Evolutionary conservation across 1,140 invertebrate genomes (phyloP).

Genomic region (Papilio polyxenes): DNA sequence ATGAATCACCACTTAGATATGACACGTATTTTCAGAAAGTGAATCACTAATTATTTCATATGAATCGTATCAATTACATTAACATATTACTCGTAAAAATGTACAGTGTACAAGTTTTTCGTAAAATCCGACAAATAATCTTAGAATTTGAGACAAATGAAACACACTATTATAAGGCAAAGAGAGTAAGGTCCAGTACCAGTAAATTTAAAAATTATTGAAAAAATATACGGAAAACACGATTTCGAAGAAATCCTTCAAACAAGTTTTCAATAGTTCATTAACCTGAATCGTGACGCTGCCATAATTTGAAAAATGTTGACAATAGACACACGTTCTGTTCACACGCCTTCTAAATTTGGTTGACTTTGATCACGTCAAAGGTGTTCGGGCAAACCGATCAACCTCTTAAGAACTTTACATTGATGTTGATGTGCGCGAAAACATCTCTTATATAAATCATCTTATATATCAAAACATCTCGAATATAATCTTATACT

Average conservation of each 20-base stretch:
- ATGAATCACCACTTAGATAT: constrained; percentile 48
- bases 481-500: constrained; percentile 40
- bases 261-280: constrained; percentile 3
- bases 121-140: background rate
- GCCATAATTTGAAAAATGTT: constrained; percentile 7
- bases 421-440: background rate
- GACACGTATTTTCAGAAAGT: constrained; percentile 25
- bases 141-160: background rate
- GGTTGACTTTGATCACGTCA: background rate
- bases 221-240: background rate
- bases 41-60: constrained; percentile 8
- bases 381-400: constrained; percentile 17
- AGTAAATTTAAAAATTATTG: background rate
- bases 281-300: background rate
- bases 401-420: constrained; percentile 39
- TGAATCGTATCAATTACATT: background rate
- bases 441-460: constrained; percentile 45
- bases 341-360: background rate
- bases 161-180: background rate
- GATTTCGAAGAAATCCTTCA: background rate
- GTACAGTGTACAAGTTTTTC: background rate
- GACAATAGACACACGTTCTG: constrained; percentile 15
- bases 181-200: background rate
- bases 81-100: background rate
- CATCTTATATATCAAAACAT: too few species aligned